A percentile compares a stretch with the other conserved stretches of the same genome.
Evolutionary conservation across 2,797 vertebrate species (phyloP).

Genomic region (Basileuterus tristriatus): DNA sequence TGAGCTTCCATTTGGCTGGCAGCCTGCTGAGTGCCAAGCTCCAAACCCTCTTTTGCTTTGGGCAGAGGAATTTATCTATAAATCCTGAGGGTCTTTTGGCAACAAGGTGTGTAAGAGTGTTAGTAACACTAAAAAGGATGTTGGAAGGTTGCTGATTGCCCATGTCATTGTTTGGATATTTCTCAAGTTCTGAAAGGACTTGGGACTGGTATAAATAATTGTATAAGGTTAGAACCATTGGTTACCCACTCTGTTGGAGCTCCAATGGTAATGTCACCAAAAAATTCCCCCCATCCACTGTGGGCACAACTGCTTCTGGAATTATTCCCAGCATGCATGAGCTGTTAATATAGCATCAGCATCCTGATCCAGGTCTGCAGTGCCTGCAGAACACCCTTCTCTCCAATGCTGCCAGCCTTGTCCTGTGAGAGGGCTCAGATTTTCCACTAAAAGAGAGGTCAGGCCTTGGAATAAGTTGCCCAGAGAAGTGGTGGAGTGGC

Average conservation of each 20-base stretch:
- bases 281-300: neutral
- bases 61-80: neutral
- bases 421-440: neutral
- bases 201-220: neutral
- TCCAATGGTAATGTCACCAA: neutral
- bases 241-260: neutral
- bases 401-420: neutral
- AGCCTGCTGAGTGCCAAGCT: neutral
- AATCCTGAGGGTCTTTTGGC: neutral
- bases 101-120: neutral
- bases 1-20: neutral
- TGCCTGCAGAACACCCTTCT: neutral
- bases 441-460: neutral
- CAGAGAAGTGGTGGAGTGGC: neutral
- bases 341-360: fast-evolving
- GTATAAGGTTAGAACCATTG: neutral
- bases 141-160: neutral
- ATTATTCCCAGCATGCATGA: fast-evolving
- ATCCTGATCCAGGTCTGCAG: neutral
- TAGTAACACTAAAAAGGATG: neutral
- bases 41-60: neutral
- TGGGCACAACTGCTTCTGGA: neutral
- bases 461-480: neutral
- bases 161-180: neutral
- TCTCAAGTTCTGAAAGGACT: neutral